Percentiles rank a stretch among this genome's conserved stretches.
These are phyloP conservation scores for Uropsilus gracilis DNA, from an alignment of 2,113 vertebrate genomes.

Conservation along the genomic window DNA sequence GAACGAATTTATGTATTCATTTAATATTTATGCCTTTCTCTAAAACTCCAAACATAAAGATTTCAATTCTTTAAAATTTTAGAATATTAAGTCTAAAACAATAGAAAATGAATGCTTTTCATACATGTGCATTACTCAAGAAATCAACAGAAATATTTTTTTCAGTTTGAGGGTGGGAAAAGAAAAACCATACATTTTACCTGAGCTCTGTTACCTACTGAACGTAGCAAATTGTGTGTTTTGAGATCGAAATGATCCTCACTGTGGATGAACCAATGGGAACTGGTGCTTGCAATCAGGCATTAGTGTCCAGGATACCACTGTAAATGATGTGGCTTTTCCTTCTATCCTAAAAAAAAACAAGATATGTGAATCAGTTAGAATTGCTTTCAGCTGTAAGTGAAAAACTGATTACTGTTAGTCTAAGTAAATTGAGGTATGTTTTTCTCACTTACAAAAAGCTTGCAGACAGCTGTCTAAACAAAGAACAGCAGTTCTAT, in stretches of 20 bases:
- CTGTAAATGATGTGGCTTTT: neutral
- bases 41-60: neutral
- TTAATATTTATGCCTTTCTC: neutral
- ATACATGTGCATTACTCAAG: neutral
- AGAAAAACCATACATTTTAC: neutral
- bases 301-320: no score
- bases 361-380: neutral
- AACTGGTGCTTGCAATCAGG: constrained; percentile 76
- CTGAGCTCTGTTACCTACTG: neutral
- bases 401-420: neutral
- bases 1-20: neutral
- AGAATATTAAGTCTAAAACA: neutral
- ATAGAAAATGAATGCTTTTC: neutral
- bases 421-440: neutral
- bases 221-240: neutral
- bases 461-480: neutral
- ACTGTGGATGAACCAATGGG: constrained; percentile 68
- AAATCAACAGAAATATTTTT: neutral
- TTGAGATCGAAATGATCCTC: constrained; percentile 65
- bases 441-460: neutral
- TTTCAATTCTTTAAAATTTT: constrained; percentile 34
- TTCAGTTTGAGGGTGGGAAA: neutral
- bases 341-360: constrained; percentile 37
- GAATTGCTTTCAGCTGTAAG: neutral
- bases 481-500: neutral